Percentiles rank a stretch among this genome's conserved stretches.
phyloP scores from a whole-genome alignment of 1,140 invertebrate species.

The Spodoptera litura region DNA sequence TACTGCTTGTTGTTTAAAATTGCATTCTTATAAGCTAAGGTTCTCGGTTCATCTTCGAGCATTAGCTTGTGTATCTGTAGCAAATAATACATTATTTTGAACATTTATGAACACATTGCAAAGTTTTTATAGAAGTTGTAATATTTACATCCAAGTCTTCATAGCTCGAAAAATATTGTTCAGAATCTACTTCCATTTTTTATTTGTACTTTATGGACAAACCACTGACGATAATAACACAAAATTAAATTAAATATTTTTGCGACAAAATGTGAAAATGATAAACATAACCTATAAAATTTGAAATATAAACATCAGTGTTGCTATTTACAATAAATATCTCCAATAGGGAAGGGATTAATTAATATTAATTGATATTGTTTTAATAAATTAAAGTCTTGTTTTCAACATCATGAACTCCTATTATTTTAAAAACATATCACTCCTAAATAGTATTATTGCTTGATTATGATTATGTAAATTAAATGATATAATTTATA shows the following conservation, averaged over 20 bases:
- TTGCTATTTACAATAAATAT: not conserved
- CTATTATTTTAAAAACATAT: no score
- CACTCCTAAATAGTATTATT: no score
- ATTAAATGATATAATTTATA: no score
- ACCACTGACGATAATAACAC: no score
- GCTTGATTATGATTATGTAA: no score
- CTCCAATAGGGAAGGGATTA: no score
- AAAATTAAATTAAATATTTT: no score
- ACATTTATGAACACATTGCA: not conserved
- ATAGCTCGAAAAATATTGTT: constrained; percentile 85
- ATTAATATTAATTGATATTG: no score
- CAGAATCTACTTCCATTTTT: not conserved
- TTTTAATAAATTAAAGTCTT: no score
- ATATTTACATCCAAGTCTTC: constrained; percentile 85
- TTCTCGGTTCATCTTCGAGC: constrained; percentile 93
- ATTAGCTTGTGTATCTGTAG: constrained; percentile 92
- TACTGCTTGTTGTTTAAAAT: constrained; percentile 90
- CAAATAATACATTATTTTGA: not conserved
- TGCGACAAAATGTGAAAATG: not conserved
- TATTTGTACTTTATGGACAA: not conserved
- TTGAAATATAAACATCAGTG: not conserved
- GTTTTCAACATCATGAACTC: no score
- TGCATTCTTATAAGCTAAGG: constrained; percentile 93
- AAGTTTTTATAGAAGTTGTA: not conserved
- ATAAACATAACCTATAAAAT: not conserved